Evolutionary conservation across 2,113 vertebrate species (phyloP).

Genomic region (Pelobates fuscus): DNA sequence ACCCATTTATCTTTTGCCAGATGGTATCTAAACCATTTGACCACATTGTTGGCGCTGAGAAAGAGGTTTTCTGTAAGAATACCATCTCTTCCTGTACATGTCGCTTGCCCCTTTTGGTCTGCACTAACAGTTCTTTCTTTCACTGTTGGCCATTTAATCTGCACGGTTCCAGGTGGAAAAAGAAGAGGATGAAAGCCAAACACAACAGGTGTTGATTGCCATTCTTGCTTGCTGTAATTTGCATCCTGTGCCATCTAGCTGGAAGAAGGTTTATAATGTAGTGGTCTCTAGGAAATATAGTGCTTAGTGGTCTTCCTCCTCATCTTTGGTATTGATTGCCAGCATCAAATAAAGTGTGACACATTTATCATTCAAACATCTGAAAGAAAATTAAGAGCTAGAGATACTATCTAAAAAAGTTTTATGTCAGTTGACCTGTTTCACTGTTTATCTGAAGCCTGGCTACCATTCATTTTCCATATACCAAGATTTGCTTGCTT

Average conservation of each 20-base stretch:
- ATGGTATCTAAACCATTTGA: no score
- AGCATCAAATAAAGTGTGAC: not conserved
- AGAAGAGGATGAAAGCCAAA: constrained; percentile 60
- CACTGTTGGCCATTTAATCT: constrained; percentile 50
- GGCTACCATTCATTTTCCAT: not conserved
- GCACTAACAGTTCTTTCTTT: constrained; percentile 53
- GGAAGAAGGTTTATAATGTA: constrained; percentile 10
- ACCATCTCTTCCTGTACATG: no score
- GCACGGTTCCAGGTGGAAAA: constrained; percentile 62
- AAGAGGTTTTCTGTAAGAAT: no score
- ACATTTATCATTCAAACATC: not conserved
- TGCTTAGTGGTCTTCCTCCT: constrained; percentile 50
- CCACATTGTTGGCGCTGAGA: no score
- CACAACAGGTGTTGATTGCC: constrained; percentile 65
- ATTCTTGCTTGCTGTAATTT: constrained; percentile 42
- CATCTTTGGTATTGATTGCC: constrained; percentile 48
- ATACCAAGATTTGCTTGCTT: constrained; percentile 45
- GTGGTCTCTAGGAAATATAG: constrained; percentile 47
- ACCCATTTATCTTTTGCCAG: no score
- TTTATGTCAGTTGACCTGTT: not conserved
- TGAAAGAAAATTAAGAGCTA: not conserved
- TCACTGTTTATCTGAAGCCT: constrained; percentile 6
- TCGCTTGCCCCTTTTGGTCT: constrained; percentile 18
- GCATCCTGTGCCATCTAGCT: constrained; percentile 48
- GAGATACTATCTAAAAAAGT: not conserved